Percentiles rank a stretch among this genome's conserved stretches.
Conservation (phyloP, 2,113 vertebrate genomes). For the Rhea pennata region DNA sequence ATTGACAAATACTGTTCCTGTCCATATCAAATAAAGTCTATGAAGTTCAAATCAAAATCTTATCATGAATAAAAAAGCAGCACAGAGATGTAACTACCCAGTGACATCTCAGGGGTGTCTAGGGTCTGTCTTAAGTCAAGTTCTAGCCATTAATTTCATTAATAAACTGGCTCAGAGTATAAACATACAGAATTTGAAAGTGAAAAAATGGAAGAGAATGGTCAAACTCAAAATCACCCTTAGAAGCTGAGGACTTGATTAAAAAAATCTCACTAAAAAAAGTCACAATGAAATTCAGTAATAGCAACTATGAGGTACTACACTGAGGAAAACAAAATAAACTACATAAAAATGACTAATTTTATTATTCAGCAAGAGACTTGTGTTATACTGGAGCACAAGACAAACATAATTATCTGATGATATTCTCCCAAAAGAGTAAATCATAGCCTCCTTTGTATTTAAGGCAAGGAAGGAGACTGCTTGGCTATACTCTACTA, state of each 20-base stretch:
- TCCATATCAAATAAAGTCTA: conserved; percentile 13
- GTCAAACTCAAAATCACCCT: not conserved
- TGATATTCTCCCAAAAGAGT: not conserved
- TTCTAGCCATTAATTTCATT: not conserved
- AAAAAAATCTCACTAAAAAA: not conserved
- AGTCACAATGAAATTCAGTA: not conserved
- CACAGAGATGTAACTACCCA: not conserved
- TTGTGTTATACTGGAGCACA: not conserved
- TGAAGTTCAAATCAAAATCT: conserved; percentile 51
- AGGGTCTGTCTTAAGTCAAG: not conserved
- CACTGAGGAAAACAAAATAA: not conserved
- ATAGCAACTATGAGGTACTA: not conserved
- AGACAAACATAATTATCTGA: not conserved
- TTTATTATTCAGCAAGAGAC: not conserved
- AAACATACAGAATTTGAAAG: not conserved
- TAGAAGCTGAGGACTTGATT: not conserved
- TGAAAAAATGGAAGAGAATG: not conserved
- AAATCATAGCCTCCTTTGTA: not conserved
- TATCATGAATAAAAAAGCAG: conserved; percentile 2
- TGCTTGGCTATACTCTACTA: not conserved
- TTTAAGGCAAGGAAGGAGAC: not conserved
- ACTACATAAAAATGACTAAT: not conserved
- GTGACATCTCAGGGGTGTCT: not conserved
- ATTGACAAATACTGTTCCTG: conserved; percentile 61
- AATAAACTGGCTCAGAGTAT: not conserved